phyloP scores from a whole-genome alignment of 2,797 vertebrate genomes.

The Lepilemur ruficaudatus region DNA sequence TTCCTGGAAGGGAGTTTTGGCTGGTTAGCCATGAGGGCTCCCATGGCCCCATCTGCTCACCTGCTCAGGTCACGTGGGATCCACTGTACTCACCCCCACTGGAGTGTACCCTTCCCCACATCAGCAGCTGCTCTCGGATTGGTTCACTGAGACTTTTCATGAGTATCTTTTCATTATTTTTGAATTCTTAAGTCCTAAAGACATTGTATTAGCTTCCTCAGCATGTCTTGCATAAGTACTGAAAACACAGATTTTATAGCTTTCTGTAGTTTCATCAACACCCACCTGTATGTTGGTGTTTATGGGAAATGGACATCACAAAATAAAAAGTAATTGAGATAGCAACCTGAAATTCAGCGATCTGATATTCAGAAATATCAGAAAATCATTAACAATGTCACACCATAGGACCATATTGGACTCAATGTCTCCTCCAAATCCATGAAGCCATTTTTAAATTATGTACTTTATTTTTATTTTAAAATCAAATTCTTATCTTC shows the following conservation, averaged over 20 bases:
- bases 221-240: neutral
- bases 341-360: neutral
- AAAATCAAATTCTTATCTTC: conserved; percentile 14
- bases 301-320: neutral
- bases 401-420: neutral
- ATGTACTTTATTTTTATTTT: neutral
- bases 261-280: neutral
- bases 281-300: neutral
- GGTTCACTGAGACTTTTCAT: neutral
- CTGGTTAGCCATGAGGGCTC: neutral
- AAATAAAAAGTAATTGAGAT: neutral
- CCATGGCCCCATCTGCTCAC: neutral
- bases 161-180: neutral
- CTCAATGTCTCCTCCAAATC: neutral
- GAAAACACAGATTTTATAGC: neutral
- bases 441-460: neutral
- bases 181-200: neutral
- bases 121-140: neutral
- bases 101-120: accelerated
- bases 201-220: neutral
- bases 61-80: neutral
- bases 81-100: neutral
- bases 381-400: neutral
- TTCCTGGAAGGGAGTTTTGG: neutral
- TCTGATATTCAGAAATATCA: neutral